A percentile compares a stretch with the other conserved stretches of the same genome.
phyloP scores from a whole-genome alignment of 35 echinoderm and acorn worm species.

The Lytechinus pictus region DNA sequence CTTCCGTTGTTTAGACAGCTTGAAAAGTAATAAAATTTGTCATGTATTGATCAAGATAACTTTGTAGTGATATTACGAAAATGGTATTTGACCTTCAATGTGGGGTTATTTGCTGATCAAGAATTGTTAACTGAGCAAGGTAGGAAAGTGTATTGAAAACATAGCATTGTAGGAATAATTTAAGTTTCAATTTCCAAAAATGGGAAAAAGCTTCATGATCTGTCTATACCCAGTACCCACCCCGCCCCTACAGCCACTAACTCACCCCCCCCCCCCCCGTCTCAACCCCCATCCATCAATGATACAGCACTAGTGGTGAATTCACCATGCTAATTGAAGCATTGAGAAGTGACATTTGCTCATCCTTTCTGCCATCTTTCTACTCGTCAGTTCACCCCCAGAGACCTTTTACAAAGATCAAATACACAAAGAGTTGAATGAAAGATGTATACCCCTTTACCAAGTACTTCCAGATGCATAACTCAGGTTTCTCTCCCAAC shows the following conservation, averaged over 20 bases:
- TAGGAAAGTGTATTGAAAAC: too few species aligned
- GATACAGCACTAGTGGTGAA: neutral
- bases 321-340: neutral
- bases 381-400: neutral
- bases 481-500: neutral
- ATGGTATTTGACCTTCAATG: neutral
- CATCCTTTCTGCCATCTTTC: neutral
- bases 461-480: neutral
- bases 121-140: too few species aligned
- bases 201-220: neutral
- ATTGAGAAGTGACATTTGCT: slow-evolving; percentile 43
- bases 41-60: neutral
- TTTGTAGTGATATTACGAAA: neutral
- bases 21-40: neutral
- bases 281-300: neutral
- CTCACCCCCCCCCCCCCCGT: too few species aligned
- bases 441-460: neutral
- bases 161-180: too few species aligned
- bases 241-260: neutral
- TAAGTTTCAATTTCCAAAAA: neutral
- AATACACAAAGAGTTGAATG: neutral
- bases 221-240: neutral
- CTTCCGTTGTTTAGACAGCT: neutral
- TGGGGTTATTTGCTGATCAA: neutral
- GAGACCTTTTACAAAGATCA: neutral